Base-by-base conservation (phyloP, 2,888 invertebrate genomes). In the Gisinianus flammeolus region DNA sequence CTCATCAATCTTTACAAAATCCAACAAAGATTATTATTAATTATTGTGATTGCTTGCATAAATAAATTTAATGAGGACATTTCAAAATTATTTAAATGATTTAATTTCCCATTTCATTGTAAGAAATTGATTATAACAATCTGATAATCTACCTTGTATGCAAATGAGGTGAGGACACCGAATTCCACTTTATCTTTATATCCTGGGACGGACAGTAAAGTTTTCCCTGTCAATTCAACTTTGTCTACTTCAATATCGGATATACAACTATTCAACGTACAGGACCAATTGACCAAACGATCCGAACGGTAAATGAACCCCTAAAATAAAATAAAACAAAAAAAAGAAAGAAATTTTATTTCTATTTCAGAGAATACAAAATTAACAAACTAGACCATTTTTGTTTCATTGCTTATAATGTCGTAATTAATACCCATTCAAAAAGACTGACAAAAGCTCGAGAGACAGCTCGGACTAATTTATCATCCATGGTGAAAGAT, bases 221-320 rank as follows among this genome's bases (percentile, higher is more conserved):
- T 99, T 71, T 93, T 89, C 0, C 97, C 97, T 2, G 91, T 86
- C 56, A 99, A 88, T 86, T 98, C 96, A 58, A 93, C 87, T 88
- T 99, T 98, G 87, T 99, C 98, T 2, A 98, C 92, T 88, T 99
- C 99, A 83, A 99, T 98, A 87, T 99, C 99, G 0, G 98, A 98
- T 84, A 99, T 99, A 10, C 98, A 98, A 71, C 97, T 98, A 86
- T 96, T 95, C 19, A 99, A 88, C 0, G 94, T 90, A 86, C 98
- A 99, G 0, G 97, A 98, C 99, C 99, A 99, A 89, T 99, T 99
- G 3, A 99, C 98, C 10, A 99, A 90, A 58, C 96, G 91, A 85
- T 96, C 96, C 72, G 95, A 94, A 22, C 98, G 91, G 88, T 98
- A 98, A 86, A 99, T 96, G 85, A 94, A 90, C 5, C 94, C 95